Conservation (phyloP, 2,888 invertebrate genomes). For the Myathropa florea region DNA sequence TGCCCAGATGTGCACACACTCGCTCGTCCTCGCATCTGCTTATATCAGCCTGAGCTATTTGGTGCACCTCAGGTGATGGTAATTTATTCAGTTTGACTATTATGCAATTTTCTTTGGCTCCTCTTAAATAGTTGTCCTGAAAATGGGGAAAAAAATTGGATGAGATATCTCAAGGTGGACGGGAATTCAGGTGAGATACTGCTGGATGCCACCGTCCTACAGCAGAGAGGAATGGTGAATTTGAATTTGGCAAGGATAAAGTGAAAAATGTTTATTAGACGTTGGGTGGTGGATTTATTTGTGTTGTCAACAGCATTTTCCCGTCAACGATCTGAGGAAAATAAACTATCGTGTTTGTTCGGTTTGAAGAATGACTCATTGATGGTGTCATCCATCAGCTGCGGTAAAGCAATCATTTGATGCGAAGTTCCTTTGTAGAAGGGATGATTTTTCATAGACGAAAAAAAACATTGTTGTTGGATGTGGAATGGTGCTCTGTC, state of each 20-base stretch:
- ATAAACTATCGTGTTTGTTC: background rate
- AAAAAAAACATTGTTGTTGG: too few species aligned
- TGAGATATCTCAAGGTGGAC: conserved; percentile 20
- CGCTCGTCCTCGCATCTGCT: background rate
- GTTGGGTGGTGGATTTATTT: background rate
- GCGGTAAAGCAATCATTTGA: background rate
- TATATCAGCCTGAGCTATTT: conserved; percentile 23
- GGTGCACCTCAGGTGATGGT: conserved; percentile 48
- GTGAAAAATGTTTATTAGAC: background rate
- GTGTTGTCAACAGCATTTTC: background rate
- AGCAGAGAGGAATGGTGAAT: background rate
- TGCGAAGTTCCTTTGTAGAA: too few species aligned
- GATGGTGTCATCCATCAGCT: background rate
- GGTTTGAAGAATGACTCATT: background rate
- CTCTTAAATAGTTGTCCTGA: conserved; percentile 42
- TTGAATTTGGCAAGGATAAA: background rate
- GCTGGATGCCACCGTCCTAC: background rate
- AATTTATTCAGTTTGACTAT: conserved; percentile 62
- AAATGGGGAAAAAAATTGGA: conserved; percentile 29
- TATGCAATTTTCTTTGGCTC: conserved; percentile 44
- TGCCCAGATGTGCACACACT: conserved; percentile 5
- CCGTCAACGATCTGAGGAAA: background rate
- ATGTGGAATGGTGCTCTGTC: too few species aligned
- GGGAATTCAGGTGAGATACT: background rate
- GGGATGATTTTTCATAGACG: too few species aligned